Evolutionary conservation across 2,888 invertebrate genomes (phyloP), one percentile per base, ranked within the genome.

Genomic region (Gerris lacustris): DNA sequence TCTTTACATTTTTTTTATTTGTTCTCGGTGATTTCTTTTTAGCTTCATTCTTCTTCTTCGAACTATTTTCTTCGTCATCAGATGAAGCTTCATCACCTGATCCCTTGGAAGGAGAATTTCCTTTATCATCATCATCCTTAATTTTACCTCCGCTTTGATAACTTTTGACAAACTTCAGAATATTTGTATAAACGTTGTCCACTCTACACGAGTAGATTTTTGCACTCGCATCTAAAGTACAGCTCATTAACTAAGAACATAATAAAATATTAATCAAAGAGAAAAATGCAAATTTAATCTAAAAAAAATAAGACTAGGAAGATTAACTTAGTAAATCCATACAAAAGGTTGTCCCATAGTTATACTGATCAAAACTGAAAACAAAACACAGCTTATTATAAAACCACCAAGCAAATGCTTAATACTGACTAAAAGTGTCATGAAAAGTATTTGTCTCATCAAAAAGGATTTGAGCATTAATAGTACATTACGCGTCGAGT

Each of bases 161-260:
- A 15, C 72, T 71, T 17, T 73, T 69, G 45, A 74, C 67, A 44
- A 73, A 67, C 64, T 72, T 73, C 55, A 72, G 47, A 69, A 74
- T 72, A 66, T 73, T 73, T 18, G 70, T 66, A 66, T 74, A 74
- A 43, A 74, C 74, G 63, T 74, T 73, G 66, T 96, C 95, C 0
- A 96, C 95, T 72, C 94, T 84, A 73, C 89, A 86, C 0, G 92
- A 89, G 80, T 95, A 95, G 69, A 95, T 93, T 79, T 92, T 91
- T 0, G 92, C 87, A 7, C 94, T 91, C 0, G 94, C 94, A 79
- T 95, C 95, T 68, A 96, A 82, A 0, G 94, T 55, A 0, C 90
- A 89, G 11, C 92, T 87, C 85, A 74, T 73, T 9, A 73, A 64
- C 72, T 73, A 70, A 69, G 72, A 67, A 17, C 64, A 44, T 63